These are phyloP conservation scores for Halcyon leucocephala DNA, from an alignment of 2,797 vertebrate species.

Conservation along the genomic window DNA sequence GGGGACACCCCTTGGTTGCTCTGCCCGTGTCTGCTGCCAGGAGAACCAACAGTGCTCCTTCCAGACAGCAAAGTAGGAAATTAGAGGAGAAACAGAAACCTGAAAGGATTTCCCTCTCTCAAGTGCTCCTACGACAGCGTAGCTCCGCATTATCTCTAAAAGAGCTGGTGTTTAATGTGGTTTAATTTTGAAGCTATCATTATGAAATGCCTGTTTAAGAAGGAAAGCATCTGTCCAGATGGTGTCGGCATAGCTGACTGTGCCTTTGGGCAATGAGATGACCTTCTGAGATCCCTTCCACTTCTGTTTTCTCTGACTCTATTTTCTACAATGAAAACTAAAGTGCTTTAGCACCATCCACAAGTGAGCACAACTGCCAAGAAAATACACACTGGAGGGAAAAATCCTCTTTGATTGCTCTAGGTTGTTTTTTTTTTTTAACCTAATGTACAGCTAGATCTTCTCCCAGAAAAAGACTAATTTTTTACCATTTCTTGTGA, in stretches of 20 bases:
- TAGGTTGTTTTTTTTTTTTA: not conserved
- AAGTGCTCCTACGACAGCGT: not conserved
- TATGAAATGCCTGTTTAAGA: not conserved
- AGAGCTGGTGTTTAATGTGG: not conserved
- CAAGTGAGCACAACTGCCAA: slow-evolving; percentile 6
- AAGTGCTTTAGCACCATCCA: slow-evolving; percentile 17
- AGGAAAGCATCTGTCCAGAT: not conserved
- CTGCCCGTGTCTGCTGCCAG: not conserved
- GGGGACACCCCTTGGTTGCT: not conserved
- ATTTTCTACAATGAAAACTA: not conserved
- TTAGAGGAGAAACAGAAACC: not conserved
- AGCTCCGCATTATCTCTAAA: not conserved
- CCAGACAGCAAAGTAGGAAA: not conserved
- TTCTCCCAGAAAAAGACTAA: slow-evolving; percentile 35
- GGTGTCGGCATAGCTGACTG: not conserved
- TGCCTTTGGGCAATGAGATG: not conserved
- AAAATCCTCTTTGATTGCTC: slow-evolving; percentile 24
- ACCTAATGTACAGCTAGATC: not conserved
- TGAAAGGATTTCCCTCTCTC: not conserved
- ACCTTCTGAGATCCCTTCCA: slow-evolving; percentile 9
- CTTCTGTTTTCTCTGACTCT: not conserved
- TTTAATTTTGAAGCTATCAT: not conserved
- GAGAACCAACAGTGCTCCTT: not conserved
- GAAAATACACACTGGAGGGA: slow-evolving; percentile 19
- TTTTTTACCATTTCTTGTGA: slow-evolving; percentile 49